phyloP scores from a whole-genome alignment of 2,888 invertebrate species.

The Lasius fuliginosus region DNA sequence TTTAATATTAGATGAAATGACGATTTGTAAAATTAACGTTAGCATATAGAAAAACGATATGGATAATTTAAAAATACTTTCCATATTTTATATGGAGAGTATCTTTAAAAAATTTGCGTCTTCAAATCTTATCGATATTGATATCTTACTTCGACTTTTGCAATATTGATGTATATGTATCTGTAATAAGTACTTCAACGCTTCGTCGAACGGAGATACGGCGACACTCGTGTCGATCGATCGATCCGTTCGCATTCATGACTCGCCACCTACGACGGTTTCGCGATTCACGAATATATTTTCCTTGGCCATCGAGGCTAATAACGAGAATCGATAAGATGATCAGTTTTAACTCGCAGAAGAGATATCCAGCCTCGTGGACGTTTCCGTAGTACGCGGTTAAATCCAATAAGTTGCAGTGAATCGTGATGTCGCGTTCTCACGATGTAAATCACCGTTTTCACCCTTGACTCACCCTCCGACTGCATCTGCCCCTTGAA shows the following conservation, averaged over 20 bases:
- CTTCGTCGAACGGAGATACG: neutral
- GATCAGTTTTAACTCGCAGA: constrained; percentile 44
- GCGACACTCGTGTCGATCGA: neutral
- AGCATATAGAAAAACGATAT: too few relatives aligned
- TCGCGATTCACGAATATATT: neutral
- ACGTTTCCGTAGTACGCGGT: constrained; percentile 51
- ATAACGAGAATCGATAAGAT: constrained; percentile 30
- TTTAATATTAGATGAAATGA: neutral
- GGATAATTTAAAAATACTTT: too few relatives aligned
- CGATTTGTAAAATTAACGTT: neutral
- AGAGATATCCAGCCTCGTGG: constrained; percentile 33
- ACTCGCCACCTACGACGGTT: neutral
- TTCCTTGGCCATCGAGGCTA: neutral
- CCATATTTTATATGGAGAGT: too few relatives aligned
- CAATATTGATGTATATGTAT: neutral
- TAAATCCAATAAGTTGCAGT: constrained; percentile 62
- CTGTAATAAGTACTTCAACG: neutral
- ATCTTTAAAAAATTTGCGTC: too few relatives aligned
- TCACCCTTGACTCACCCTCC: constrained; percentile 10
- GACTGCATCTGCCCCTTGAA: constrained; percentile 34
- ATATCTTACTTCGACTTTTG: neutral
- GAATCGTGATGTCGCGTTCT: constrained; percentile 35
- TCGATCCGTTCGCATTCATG: neutral
- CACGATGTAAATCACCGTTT: constrained; percentile 69
- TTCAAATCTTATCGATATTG: neutral